Conservation (phyloP, 1,140 invertebrate genomes). For the Phenacoccus solenopsis region DNA sequence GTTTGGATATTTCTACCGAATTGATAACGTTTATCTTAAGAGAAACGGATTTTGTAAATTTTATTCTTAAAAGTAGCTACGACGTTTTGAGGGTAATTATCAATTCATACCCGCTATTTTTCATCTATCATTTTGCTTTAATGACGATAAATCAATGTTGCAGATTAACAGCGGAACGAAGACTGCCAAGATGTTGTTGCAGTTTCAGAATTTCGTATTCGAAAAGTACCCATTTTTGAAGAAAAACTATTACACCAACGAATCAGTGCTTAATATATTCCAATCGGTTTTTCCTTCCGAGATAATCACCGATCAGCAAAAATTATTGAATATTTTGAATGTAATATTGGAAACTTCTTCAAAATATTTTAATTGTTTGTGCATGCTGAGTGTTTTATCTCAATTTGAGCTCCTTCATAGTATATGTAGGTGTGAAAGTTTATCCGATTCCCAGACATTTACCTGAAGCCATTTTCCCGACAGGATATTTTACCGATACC, state of each 20-base stretch:
- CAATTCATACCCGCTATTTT: not conserved
- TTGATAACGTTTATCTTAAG: not conserved
- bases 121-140: not conserved
- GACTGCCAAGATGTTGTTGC: not conserved
- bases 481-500: too few relatives aligned
- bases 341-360: not conserved
- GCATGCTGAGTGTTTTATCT: too few relatives aligned
- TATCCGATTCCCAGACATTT: too few relatives aligned
- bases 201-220: conserved; percentile 8
- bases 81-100: not conserved
- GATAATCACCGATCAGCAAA: not conserved
- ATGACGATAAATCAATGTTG: not conserved
- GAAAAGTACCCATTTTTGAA: conserved; percentile 9
- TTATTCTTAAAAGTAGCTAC: not conserved
- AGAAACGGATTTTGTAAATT: conserved; percentile 7
- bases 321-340: not conserved
- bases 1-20: not conserved
- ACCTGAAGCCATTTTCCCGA: too few relatives aligned
- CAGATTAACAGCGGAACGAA: conserved; percentile 2
- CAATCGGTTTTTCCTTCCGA: not conserved
- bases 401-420: too few relatives aligned
- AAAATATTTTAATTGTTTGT: too few relatives aligned
- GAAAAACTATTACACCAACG: not conserved
- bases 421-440: too few relatives aligned
- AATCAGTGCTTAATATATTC: not conserved